A percentile compares a stretch with the other conserved stretches of the same genome.
Conservation (phyloP, 2,888 invertebrate species). For the Coelopa pilipes region DNA sequence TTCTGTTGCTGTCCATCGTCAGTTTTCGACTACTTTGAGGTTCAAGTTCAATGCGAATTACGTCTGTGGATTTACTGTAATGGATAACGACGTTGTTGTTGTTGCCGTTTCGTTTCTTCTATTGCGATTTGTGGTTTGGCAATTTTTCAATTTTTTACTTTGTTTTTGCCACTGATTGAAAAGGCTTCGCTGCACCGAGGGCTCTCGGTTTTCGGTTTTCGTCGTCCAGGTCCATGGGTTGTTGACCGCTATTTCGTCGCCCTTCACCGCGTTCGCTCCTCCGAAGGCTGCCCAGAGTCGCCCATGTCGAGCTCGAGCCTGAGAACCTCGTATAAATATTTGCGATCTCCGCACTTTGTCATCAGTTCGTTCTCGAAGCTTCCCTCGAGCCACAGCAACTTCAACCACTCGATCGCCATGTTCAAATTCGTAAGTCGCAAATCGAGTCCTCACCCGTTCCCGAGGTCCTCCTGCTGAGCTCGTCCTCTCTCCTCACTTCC, state of each 20-base stretch:
- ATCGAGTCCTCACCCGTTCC: too few relatives aligned
- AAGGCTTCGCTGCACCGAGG: too few relatives aligned
- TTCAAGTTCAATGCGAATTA: conserved; percentile 9
- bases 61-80: too few relatives aligned
- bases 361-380: background rate
- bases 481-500: background rate
- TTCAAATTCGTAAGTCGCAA: conserved; percentile 35
- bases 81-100: too few relatives aligned
- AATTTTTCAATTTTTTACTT: too few relatives aligned
- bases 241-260: background rate
- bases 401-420: conserved; percentile 31
- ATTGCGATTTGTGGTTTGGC: too few relatives aligned
- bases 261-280: too few relatives aligned
- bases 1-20: background rate
- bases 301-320: too few relatives aligned
- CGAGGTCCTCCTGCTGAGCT: too few relatives aligned
- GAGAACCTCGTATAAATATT: background rate
- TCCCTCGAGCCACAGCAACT: background rate
- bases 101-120: too few relatives aligned
- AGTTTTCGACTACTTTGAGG: background rate
- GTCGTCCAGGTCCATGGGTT: background rate
- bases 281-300: too few relatives aligned
- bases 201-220: background rate
- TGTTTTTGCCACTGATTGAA: too few relatives aligned
- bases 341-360: background rate